phyloP scores from a whole-genome alignment of 2,113 vertebrate genomes.

The Motacilla alba region DNA sequence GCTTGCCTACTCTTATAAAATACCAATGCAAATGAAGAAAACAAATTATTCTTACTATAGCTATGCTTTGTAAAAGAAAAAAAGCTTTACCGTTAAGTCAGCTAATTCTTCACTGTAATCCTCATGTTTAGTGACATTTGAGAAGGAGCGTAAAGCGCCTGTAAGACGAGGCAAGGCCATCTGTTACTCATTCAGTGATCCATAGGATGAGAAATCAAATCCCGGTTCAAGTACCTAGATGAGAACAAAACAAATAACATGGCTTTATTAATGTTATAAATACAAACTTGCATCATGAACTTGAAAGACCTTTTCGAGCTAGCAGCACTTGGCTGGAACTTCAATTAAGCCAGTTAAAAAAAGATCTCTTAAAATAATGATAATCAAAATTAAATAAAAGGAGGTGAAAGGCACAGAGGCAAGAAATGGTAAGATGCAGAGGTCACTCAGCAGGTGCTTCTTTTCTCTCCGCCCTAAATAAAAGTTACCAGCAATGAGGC shows the following conservation, averaged over 20 bases:
- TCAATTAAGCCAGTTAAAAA: not conserved
- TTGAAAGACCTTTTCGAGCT: not conserved
- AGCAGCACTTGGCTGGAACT: not conserved
- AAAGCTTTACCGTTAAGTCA: conserved; percentile 85
- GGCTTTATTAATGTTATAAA: not conserved
- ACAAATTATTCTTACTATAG: not conserved
- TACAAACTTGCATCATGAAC: not conserved
- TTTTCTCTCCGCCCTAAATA: not conserved
- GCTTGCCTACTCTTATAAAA: not conserved
- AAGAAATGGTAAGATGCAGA: not conserved
- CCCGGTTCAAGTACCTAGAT: conserved; percentile 58
- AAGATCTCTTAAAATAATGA: not conserved
- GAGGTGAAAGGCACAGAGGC: not conserved
- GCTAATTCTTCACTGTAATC: conserved; percentile 79
- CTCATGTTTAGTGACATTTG: conserved; percentile 91
- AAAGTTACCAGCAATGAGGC: not conserved
- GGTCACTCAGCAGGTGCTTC: not conserved
- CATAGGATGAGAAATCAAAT: conserved; percentile 68
- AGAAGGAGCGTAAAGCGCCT: conserved; percentile 92
- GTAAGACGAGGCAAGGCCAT: conserved; percentile 96
- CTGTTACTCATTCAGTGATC: conserved; percentile 70
- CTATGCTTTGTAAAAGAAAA: not conserved
- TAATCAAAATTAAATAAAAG: not conserved
- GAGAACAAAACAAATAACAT: conserved; percentile 38
- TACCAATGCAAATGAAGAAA: conserved; percentile 1